Percentiles rank a stretch among this genome's conserved stretches.
phyloP scores from a whole-genome alignment of 1,140 invertebrate genomes.

The Bombus haemorrhoidalis region DNA sequence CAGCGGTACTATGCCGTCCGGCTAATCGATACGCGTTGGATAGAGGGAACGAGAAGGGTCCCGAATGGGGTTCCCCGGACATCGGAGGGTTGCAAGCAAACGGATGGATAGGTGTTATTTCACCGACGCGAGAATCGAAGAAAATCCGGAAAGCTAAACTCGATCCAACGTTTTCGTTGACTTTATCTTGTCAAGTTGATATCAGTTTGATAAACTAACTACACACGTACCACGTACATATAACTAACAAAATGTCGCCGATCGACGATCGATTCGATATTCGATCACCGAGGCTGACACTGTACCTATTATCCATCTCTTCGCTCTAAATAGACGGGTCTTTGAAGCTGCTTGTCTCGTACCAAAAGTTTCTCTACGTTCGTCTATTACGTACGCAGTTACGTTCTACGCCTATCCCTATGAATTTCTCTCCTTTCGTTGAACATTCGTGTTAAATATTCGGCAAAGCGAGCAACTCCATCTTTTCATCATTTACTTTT shows the following conservation, averaged over 20 bases:
- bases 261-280: background rate
- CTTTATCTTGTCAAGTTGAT: background rate
- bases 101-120: conserved; percentile 64
- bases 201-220: background rate
- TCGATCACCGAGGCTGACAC: no score
- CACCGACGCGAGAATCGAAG: conserved; percentile 21
- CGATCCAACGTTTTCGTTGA: background rate
- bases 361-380: background rate
- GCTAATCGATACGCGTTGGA: conserved; percentile 66
- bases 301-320: background rate
- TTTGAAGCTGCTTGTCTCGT: background rate
- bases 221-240: no score
- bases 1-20: conserved; percentile 44
- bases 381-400: no score
- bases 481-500: background rate
- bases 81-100: conserved; percentile 46
- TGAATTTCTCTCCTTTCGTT: background rate
- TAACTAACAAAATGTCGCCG: background rate
- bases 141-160: background rate
- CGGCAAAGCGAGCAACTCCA: background rate
- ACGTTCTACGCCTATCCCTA: background rate
- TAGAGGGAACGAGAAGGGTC: conserved; percentile 50
- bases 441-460: no score
- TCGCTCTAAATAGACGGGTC: background rate
- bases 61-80: conserved; percentile 30